Conservation (phyloP, 2,888 invertebrate species). For the Polyommatus icarus region DNA sequence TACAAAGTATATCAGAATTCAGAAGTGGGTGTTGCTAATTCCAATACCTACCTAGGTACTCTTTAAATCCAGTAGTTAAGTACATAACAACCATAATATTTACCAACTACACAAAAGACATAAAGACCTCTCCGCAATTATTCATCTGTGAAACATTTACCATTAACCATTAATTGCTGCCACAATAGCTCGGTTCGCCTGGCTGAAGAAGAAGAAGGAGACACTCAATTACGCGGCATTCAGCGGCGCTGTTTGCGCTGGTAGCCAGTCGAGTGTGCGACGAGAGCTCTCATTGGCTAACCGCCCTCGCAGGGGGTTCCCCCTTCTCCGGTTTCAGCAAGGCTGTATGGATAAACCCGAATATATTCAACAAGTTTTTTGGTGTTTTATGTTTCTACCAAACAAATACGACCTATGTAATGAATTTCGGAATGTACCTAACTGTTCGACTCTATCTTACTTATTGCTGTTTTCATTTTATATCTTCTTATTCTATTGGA, state of each 20-base stretch:
- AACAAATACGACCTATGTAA: too few relatives aligned
- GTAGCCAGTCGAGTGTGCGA: slow-evolving; percentile 51
- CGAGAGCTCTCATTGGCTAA: slow-evolving; percentile 69
- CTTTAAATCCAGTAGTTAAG: background rate
- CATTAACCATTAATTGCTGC: slow-evolving; percentile 67
- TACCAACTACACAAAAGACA: background rate
- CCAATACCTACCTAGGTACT: background rate
- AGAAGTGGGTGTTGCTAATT: background rate
- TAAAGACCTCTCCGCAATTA: slow-evolving; percentile 41
- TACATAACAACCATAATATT: slow-evolving; percentile 7
- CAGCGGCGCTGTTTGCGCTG: slow-evolving; percentile 67
- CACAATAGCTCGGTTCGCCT: slow-evolving; percentile 60
- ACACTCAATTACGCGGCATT: slow-evolving; percentile 69
- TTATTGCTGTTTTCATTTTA: too few relatives aligned
- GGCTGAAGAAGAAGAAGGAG: slow-evolving; percentile 45
- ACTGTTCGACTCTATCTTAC: too few relatives aligned
- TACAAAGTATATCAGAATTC: too few relatives aligned
- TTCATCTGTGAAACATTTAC: slow-evolving; percentile 63
- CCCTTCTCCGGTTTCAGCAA: slow-evolving; percentile 47
- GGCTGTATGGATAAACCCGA: slow-evolving; percentile 47
- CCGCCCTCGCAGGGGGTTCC: slow-evolving; percentile 45
- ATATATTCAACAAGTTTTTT: slow-evolving; percentile 14
- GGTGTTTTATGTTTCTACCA: background rate
- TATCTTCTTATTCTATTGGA: too few relatives aligned
- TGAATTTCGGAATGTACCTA: too few relatives aligned